These are phyloP conservation scores for Hypena proboscidalis DNA, from an alignment of 2,888 invertebrate species.

Conservation along the genomic window DNA sequence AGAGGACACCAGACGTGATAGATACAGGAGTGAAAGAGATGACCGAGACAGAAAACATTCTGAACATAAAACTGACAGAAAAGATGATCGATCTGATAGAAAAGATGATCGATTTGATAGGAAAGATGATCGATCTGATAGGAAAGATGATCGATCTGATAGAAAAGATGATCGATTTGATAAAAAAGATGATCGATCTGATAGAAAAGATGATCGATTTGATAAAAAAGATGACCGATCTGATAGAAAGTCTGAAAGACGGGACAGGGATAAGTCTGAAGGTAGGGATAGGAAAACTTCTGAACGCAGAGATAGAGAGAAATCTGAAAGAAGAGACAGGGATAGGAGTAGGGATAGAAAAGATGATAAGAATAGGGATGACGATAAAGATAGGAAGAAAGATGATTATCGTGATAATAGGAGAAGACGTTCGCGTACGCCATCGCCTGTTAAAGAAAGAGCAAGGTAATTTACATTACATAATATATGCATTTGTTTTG, in stretches of 20 bases:
- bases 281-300: slow-evolving; percentile 26
- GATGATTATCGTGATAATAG: slow-evolving; percentile 44
- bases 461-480: slow-evolving; percentile 34
- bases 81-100: slow-evolving; percentile 15
- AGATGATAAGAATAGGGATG: slow-evolving; percentile 41
- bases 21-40: slow-evolving; percentile 28
- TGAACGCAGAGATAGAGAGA: slow-evolving; percentile 31
- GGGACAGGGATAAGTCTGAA: slow-evolving; percentile 22
- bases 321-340: slow-evolving; percentile 23
- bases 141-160: slow-evolving; percentile 9
- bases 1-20: slow-evolving; percentile 21
- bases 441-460: slow-evolving; percentile 53
- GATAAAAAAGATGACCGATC: slow-evolving; percentile 35
- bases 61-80: slow-evolving; percentile 20
- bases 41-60: slow-evolving; percentile 30
- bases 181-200: slow-evolving; percentile 25
- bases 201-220: slow-evolving; percentile 32
- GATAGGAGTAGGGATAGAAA: slow-evolving; percentile 31
- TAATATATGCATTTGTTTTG: not conserved
- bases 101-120: slow-evolving; percentile 15
- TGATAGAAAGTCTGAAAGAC: slow-evolving; percentile 18
- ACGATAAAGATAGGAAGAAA: slow-evolving; percentile 30
- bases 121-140: slow-evolving; percentile 12
- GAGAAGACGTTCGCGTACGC: slow-evolving; percentile 59
- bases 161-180: slow-evolving; percentile 37